phyloP scores from a whole-genome alignment of 2,113 vertebrate genomes.

The Planiliza haematocheilus region DNA sequence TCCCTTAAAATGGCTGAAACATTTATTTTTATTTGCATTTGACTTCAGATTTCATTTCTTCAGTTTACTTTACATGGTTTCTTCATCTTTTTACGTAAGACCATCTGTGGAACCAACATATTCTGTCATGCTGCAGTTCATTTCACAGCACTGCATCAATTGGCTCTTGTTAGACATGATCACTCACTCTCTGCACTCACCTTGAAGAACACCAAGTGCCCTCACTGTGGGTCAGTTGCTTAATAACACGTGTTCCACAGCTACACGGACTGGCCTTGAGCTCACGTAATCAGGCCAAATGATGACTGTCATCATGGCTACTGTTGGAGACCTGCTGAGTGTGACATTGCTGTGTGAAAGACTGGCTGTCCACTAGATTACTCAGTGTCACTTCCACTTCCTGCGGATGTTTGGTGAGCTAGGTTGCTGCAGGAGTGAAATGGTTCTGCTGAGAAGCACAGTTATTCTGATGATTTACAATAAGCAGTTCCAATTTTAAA shows the following conservation, averaged over 20 bases:
- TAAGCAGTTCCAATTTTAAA: too few relatives aligned
- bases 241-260: background rate
- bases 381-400: constrained; percentile 18
- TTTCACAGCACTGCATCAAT: background rate
- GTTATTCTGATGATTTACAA: background rate
- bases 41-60: too few relatives aligned
- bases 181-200: background rate
- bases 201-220: background rate
- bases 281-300: constrained; percentile 20
- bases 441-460: background rate
- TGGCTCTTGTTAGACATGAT: background rate
- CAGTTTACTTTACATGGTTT: too few relatives aligned
- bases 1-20: too few relatives aligned
- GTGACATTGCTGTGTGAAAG: constrained; percentile 11
- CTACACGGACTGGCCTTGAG: background rate
- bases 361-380: background rate
- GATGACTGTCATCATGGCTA: constrained; percentile 16
- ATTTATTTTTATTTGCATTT: too few relatives aligned
- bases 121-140: background rate
- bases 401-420: background rate
- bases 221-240: background rate
- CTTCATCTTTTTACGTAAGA: too few relatives aligned
- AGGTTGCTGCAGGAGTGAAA: too few relatives aligned
- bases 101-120: too few relatives aligned
- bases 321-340: background rate